A percentile compares a stretch with the other conserved stretches of the same genome.
These are phyloP conservation scores for Nannoperca obscura DNA, from an alignment of 2,797 vertebrate genomes.

Conservation along the genomic window DNA sequence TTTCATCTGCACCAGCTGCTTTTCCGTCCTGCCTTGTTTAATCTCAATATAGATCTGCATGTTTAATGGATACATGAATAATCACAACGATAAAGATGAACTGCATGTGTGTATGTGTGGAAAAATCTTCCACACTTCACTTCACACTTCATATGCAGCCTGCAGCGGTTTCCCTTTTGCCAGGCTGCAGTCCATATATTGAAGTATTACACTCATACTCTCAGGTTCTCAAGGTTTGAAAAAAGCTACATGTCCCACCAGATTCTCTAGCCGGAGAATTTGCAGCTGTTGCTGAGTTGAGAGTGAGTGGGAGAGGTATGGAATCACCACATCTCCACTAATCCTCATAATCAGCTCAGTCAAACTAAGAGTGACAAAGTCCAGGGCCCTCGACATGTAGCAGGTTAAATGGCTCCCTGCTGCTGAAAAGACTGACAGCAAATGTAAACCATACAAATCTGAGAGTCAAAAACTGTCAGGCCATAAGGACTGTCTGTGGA, in stretches of 20 bases:
- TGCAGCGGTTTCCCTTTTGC: slow-evolving; percentile 20
- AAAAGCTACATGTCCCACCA: slow-evolving; percentile 49
- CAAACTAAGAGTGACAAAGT: slow-evolving; percentile 80
- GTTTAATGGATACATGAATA: background rate
- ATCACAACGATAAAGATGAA: slow-evolving; percentile 30
- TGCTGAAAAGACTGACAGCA: slow-evolving; percentile 56
- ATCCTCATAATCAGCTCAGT: slow-evolving; percentile 82
- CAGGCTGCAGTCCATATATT: slow-evolving; percentile 30
- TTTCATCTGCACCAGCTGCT: slow-evolving; percentile 38
- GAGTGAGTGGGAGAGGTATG: slow-evolving; percentile 68
- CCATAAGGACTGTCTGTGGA: slow-evolving; percentile 8
- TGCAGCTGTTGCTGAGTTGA: slow-evolving; percentile 72
- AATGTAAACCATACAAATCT: slow-evolving; percentile 45
- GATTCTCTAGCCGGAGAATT: slow-evolving; percentile 56
- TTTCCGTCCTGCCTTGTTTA: slow-evolving; percentile 8
- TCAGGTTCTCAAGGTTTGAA: slow-evolving; percentile 26
- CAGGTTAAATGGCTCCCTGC: slow-evolving; percentile 54
- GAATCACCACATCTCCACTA: slow-evolving; percentile 72
- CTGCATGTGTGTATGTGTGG: background rate
- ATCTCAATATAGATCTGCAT: slow-evolving; percentile 15
- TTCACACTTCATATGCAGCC: slow-evolving; percentile 57
- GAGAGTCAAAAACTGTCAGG: slow-evolving; percentile 42
- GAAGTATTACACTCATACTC: slow-evolving; percentile 32
- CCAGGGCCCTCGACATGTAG: slow-evolving; percentile 60
- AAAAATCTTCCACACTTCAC: slow-evolving; percentile 54